These are phyloP conservation scores for Heliconius hewitsoni DNA, from an alignment of 1,140 invertebrate genomes.

Conservation along the genomic window DNA sequence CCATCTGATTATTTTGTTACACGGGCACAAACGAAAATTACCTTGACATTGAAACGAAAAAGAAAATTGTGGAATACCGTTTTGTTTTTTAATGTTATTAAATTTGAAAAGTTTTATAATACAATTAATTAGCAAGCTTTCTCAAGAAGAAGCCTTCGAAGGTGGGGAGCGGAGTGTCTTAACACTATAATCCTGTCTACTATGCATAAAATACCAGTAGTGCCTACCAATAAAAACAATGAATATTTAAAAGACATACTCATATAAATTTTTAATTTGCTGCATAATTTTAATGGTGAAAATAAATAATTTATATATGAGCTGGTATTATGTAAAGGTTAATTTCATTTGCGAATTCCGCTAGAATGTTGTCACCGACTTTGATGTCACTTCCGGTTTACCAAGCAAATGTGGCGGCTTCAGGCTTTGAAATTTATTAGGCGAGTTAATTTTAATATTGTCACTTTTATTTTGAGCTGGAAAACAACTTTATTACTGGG, in stretches of 20 bases:
- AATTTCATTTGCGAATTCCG: background rate
- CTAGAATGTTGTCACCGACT: background rate
- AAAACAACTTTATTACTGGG: too few species aligned
- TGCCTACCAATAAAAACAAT: background rate
- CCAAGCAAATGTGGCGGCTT: background rate
- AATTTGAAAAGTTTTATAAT: background rate
- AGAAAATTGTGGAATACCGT: background rate
- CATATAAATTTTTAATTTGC: background rate
- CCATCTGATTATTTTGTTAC: background rate
- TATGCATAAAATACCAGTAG: background rate
- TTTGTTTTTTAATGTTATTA: background rate
- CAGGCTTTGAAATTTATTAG: background rate
- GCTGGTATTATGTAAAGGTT: background rate
- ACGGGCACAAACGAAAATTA: background rate
- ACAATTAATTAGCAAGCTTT: background rate
- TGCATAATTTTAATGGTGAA: background rate
- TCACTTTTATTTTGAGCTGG: background rate
- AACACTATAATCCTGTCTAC: too few species aligned
- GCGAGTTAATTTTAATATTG: background rate
- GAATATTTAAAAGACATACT: background rate
- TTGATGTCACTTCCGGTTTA: background rate
- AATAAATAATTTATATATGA: background rate
- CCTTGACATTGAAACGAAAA: slow-evolving; percentile 2
- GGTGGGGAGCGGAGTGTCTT: too few species aligned
- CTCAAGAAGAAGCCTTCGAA: background rate